Evolutionary conservation across 1,140 invertebrate species (phyloP), one percentile per base, ranked within the genome.

Genomic region (Hydropsyche tenuis): DNA sequence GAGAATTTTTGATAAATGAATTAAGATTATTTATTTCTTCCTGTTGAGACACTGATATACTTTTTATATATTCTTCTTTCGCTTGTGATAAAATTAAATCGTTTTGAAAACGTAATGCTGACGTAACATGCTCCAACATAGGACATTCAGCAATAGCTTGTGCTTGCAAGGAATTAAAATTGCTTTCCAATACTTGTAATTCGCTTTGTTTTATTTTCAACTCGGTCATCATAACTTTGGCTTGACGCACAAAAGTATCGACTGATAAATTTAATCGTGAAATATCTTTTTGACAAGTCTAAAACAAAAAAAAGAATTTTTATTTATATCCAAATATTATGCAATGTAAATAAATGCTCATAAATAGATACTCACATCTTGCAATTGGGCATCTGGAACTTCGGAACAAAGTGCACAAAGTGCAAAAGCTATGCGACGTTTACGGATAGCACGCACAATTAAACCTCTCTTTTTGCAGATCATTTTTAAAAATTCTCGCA

Each of bases 1-100:
- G 80, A 80, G 84, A 82, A 18, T 83, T 81, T 51, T 80, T 82
- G 77, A 82, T 81, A 51, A 83, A 85, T 25, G 82, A 80, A 0
- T 81, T 81, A 30, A 81, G 81, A 0, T 80, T 79, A 14, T 79
- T 81, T 0, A 84, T 82, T 69, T 86, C 83, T 9, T 82, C 79
- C 1, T 70, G 53, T 42, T 75, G 71, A 51, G 74, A 74, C 20
- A 25, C 12, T 20, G 71, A 43, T 1, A 77, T 51, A 3, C 51
- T 25, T 14, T 65, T 11, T 12, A 73, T 20, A 71, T 77, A 37
- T 81, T 80, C 30, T 81, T 77, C 48, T 83, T 82, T 9, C 72
- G 73, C 0, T 81, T 53, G 1, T 82, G 64, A 72, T 82, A 84
- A 27, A 79, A 78, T 72, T 79, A 75, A 4, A 82, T 63, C 16